Evolutionary conservation across 1,140 invertebrate genomes (phyloP), one percentile per base, ranked within the genome.

Genomic region (Lordiphosa mommai): DNA sequence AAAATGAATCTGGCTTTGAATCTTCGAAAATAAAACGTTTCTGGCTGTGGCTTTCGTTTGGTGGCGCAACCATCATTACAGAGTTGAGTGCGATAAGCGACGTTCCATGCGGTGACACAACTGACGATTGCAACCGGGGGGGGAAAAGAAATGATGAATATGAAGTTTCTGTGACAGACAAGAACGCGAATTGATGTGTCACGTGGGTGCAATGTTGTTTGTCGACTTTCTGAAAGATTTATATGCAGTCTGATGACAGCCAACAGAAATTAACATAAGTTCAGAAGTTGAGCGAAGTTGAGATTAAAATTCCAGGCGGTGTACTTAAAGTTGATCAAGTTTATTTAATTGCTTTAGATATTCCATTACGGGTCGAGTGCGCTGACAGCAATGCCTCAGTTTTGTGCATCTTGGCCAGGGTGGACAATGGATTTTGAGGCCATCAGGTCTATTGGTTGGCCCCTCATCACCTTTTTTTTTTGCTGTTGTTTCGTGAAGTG

Each of bases 151-250:
- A 65, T 86, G 82, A 86, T 77, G 72, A 30, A 76, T 76, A 44
- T 51, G 38, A 34, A 34, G 5, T 23, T 6, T 33, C 32, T 33
- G 16, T 33, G 13, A 37, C 33, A 53, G 48, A 27, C 6, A 23
- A 53, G 73, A 47, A 76, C 61, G 77, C 59, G 77, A 82, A 82
- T 84, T 84, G 79, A 84, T 85, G 77, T 84, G 77, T 66, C 73
- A 84, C 77, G 74, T 84, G 67, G 68, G 63, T 69, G 67, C 69
- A 77, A 63, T 77, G 77, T 32, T 32, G 44, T 47, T 47, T 61
- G 72, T 61, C 84, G 77, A 85, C 79, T 84, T 43, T 84, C n/a
- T 84, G 79, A 84, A 64, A 71, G 77, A 84, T 84, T 84, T 85
- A 85, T 72, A 60, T 58, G 58, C 40, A 43, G 53, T 57, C 40